Evolutionary conservation across 2,113 vertebrate species (phyloP).

Genomic region (Plotosus lineatus): DNA sequence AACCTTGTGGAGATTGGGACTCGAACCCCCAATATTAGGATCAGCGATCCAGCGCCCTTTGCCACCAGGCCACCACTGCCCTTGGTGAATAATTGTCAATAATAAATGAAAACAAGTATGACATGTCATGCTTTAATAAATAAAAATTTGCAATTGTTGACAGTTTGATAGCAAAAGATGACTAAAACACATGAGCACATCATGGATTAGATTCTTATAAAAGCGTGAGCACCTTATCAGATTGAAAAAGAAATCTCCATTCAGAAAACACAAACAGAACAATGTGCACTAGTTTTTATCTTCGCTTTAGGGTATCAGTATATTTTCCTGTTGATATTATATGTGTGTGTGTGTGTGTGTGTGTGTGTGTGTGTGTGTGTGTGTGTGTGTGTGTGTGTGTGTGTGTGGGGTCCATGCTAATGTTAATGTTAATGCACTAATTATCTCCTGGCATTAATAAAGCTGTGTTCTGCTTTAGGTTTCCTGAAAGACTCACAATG

Average conservation of each 20-base stretch:
- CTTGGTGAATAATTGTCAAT: not conserved
- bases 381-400: not conserved
- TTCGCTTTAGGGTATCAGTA: not conserved
- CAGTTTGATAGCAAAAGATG: not conserved
- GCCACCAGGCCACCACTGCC: too few species aligned
- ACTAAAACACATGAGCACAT: not conserved
- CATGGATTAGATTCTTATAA: not conserved
- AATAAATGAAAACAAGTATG: not conserved
- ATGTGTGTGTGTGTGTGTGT: not conserved
- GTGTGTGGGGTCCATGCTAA: not conserved
- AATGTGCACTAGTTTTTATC: too few species aligned
- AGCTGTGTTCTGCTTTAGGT: conserved; percentile 6
- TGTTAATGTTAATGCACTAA: conserved; percentile 53
- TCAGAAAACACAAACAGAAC: not conserved
- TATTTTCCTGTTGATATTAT: not conserved
- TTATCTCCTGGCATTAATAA: conserved; percentile 61
- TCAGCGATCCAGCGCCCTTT: too few species aligned
- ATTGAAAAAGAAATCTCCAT: not conserved
- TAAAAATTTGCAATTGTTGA: not conserved
- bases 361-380: not conserved
- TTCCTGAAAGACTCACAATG: not conserved
- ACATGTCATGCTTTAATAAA: not conserved
- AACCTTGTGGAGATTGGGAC: too few species aligned
- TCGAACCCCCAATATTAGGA: too few species aligned
- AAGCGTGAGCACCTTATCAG: not conserved